phyloP scores from a whole-genome alignment of 2,888 invertebrate genomes.

The Eupithecia abbreviata region DNA sequence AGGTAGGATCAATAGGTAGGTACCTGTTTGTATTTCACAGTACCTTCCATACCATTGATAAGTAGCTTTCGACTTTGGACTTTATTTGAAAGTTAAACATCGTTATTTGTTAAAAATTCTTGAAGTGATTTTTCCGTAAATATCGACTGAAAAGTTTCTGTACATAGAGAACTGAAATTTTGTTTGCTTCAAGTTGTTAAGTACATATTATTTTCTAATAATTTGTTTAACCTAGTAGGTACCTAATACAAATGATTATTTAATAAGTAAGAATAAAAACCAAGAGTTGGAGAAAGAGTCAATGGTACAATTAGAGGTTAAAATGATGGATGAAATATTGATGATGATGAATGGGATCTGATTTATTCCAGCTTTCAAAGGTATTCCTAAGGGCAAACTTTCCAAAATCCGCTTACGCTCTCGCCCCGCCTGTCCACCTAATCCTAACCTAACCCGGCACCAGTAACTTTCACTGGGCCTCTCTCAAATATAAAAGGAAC shows the following conservation, averaged over 20 bases:
- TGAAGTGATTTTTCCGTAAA: not conserved
- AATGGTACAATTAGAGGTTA: no score
- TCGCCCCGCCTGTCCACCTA: not conserved
- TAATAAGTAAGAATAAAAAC: no score
- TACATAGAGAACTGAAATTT: not conserved
- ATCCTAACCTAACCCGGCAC: not conserved
- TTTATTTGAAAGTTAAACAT: not conserved
- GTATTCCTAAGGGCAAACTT: not conserved
- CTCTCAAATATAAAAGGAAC: not conserved
- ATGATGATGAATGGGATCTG: no score
- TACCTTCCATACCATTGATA: not conserved
- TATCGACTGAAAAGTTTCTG: not conserved
- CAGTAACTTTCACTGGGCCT: not conserved
- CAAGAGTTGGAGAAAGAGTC: no score
- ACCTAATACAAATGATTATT: no score
- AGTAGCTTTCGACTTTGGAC: no score
- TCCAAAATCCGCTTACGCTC: not conserved
- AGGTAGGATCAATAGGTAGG: not conserved
- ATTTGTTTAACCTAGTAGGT: no score
- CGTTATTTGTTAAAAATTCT: not conserved
- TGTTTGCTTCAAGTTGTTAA: no score
- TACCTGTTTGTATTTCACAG: not conserved
- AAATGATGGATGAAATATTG: no score
- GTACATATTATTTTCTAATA: no score
- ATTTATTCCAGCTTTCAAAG: no score